Conservation (phyloP, 2,888 invertebrate species). For the Ophioninae sp. region DNA sequence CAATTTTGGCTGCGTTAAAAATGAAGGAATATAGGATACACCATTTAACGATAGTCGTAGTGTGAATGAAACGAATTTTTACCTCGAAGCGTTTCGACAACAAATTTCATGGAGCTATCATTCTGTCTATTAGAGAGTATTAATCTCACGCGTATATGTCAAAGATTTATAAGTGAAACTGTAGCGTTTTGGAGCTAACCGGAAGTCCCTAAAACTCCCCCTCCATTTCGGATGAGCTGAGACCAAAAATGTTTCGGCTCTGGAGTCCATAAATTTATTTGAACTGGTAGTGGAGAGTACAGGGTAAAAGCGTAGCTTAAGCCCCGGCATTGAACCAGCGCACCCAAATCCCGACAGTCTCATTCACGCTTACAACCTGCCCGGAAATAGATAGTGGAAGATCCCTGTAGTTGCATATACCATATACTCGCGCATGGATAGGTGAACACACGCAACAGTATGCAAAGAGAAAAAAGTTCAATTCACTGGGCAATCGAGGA, state of each 20-base stretch:
- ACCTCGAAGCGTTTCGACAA: conserved; percentile 1
- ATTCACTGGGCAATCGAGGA: conserved; percentile 50
- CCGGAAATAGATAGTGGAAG: conserved; percentile 42
- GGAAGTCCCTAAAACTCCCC: conserved; percentile 16
- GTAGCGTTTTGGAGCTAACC: conserved; percentile 37
- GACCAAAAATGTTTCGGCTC: conserved; percentile 54
- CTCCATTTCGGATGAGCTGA: conserved; percentile 7
- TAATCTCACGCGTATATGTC: conserved; percentile 30
- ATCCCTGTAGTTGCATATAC: conserved; percentile 1
- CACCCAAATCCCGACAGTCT: conserved; percentile 56
- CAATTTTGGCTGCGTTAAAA: background rate
- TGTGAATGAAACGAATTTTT: background rate
- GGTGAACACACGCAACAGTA: background rate
- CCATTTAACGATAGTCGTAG: background rate
- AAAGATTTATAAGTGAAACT: conserved; percentile 46
- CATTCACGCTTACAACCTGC: conserved; percentile 57
- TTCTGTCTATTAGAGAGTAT: conserved; percentile 7
- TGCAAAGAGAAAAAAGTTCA: conserved; percentile 25
- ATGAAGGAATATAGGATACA: background rate
- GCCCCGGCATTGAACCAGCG: conserved; percentile 52
- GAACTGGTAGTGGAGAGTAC: conserved; percentile 48
- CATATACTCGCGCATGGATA: background rate
- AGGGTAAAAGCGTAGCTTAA: conserved; percentile 47
- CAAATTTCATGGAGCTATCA: conserved; percentile 13
- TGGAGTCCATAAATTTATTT: conserved; percentile 58